Evolutionary conservation across 2,797 vertebrate species (phyloP).

Genomic region (Valencia hispanica): DNA sequence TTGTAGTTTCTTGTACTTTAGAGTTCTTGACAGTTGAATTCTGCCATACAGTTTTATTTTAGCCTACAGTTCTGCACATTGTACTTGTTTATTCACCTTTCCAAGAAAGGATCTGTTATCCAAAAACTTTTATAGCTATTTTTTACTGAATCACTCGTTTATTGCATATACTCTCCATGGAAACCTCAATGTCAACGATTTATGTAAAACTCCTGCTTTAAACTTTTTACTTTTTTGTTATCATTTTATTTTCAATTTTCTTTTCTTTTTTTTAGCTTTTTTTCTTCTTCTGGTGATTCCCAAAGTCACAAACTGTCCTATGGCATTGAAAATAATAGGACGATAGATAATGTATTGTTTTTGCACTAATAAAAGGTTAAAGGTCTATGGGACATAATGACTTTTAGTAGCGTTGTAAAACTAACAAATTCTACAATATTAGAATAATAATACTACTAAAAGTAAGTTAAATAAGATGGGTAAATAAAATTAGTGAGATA

Average conservation of each 20-base stretch:
- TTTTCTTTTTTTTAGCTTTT: too few species aligned
- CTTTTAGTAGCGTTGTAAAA: background rate
- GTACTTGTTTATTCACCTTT: background rate
- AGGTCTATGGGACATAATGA: background rate
- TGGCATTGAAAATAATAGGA: background rate
- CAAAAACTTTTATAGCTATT: background rate
- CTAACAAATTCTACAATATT: background rate
- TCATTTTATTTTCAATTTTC: background rate
- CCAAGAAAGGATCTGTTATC: background rate
- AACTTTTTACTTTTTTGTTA: background rate
- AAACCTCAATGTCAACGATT: background rate
- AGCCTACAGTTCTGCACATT: background rate
- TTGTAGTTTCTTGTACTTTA: background rate
- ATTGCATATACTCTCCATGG: background rate
- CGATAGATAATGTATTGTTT: background rate
- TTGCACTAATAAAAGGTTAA: background rate
- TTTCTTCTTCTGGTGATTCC: too few species aligned
- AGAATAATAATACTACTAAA: background rate
- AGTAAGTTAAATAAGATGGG: background rate
- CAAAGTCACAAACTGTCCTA: background rate
- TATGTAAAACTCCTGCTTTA: background rate
- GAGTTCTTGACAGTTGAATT: background rate
- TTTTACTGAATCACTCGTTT: background rate
- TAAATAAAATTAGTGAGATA: background rate
- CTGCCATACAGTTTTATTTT: background rate